phyloP scores from a whole-genome alignment of 2,113 vertebrate species.

The Accipiter cooperii region DNA sequence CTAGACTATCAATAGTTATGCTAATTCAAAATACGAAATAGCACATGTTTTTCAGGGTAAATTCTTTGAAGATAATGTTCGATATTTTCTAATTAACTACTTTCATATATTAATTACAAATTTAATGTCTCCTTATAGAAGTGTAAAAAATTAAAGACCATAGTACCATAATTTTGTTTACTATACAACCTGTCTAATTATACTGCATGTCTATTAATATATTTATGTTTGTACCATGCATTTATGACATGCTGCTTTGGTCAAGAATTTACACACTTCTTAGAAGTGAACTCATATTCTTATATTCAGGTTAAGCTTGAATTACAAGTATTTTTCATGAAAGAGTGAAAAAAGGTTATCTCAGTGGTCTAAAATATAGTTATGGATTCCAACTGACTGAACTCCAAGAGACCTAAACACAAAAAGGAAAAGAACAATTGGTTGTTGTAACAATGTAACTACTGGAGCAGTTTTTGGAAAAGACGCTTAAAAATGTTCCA shows the following conservation, averaged over 20 bases:
- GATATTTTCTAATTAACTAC: not conserved
- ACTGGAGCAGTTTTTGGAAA: not conserved
- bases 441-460: not conserved
- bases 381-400: not conserved
- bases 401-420: not conserved
- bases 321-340: rapidly evolving
- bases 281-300: not conserved
- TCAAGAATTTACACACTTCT: not conserved
- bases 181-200: not conserved
- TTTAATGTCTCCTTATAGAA: not conserved
- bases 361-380: not conserved
- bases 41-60: not conserved
- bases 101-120: not conserved
- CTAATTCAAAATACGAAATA: not conserved
- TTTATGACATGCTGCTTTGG: not conserved
- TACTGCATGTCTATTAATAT: not conserved
- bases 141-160: not conserved
- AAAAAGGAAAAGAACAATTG: not conserved
- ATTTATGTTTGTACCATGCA: not conserved
- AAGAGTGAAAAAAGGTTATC: not conserved
- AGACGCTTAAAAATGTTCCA: not conserved
- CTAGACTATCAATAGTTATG: not conserved
- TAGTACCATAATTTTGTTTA: not conserved
- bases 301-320: not conserved
- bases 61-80: not conserved